Conservation (phyloP, 1,140 invertebrate genomes). For the Cydia fagiglandana region DNA sequence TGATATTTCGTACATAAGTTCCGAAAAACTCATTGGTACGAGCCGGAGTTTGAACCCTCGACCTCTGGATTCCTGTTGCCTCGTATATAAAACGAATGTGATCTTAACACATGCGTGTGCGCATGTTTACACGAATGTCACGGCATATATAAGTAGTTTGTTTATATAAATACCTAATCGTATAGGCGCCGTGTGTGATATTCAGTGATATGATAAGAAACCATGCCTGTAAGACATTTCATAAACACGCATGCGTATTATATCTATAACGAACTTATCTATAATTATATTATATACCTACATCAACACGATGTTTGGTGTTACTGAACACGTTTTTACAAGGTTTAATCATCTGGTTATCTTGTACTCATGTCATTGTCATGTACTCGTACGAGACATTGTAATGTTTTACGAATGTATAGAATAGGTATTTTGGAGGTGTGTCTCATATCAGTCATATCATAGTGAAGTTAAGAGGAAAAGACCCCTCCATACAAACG, state of each 20-base stretch:
- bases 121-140: no score
- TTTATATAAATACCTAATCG: not conserved
- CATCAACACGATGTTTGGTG: not conserved
- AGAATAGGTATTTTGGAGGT: not conserved
- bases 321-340: not conserved
- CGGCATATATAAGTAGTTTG: no score
- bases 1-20: no score
- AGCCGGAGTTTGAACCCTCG: no score
- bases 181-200: not conserved
- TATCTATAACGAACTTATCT: not conserved
- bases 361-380: not conserved
- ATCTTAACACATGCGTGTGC: no score
- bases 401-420: not conserved
- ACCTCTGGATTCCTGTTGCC: no score
- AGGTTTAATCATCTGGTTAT: not conserved
- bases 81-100: no score
- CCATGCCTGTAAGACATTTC: not conserved
- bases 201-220: not conserved
- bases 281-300: not conserved
- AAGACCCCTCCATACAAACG: no score
- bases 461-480: no score
- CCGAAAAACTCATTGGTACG: no score
- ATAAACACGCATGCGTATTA: not conserved
- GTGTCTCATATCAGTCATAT: not conserved
- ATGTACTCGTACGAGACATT: not conserved